Evolutionary conservation across 2,797 vertebrate species (phyloP).

Genomic region (Enteromius treurensis): DNA sequence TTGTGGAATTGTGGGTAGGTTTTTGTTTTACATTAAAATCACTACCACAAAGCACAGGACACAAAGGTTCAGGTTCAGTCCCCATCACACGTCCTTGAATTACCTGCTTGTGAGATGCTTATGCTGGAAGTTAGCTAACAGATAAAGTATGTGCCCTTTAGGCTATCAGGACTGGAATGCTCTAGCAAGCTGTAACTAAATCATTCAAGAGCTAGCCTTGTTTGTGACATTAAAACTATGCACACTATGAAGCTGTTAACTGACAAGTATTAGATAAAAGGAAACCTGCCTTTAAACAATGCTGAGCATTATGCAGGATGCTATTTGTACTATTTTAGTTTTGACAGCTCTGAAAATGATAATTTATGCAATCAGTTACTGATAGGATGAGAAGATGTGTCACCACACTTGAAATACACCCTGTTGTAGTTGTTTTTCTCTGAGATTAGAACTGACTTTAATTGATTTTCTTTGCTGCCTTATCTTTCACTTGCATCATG

Average conservation of each 20-base stretch:
- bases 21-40: slow-evolving; percentile 2
- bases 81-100: neutral
- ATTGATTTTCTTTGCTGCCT: neutral
- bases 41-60: neutral
- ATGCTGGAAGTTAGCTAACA: slow-evolving; percentile 26
- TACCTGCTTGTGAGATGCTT: slow-evolving; percentile 15
- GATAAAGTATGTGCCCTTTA: slow-evolving; percentile 32
- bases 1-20: neutral
- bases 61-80: slow-evolving; percentile 19
- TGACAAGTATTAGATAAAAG: slow-evolving; percentile 21
- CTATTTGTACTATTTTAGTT: slow-evolving; percentile 9
- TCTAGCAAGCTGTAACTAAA: slow-evolving; percentile 33
- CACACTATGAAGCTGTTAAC: slow-evolving; percentile 24
- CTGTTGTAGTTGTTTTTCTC: neutral
- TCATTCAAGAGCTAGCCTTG: slow-evolving; percentile 29
- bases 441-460: slow-evolving; percentile 5
- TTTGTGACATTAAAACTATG: slow-evolving; percentile 41
- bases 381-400: neutral
- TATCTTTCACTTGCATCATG: slow-evolving; percentile 31
- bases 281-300: slow-evolving; percentile 27
- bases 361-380: neutral
- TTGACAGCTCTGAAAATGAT: slow-evolving; percentile 34
- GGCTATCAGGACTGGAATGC: slow-evolving; percentile 37
- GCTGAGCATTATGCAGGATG: slow-evolving; percentile 5
- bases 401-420: neutral